Evolutionary conservation across 2,113 vertebrate species (phyloP), one percentile per base, ranked within the genome.

Genomic region (Arenaria interpres): DNA sequence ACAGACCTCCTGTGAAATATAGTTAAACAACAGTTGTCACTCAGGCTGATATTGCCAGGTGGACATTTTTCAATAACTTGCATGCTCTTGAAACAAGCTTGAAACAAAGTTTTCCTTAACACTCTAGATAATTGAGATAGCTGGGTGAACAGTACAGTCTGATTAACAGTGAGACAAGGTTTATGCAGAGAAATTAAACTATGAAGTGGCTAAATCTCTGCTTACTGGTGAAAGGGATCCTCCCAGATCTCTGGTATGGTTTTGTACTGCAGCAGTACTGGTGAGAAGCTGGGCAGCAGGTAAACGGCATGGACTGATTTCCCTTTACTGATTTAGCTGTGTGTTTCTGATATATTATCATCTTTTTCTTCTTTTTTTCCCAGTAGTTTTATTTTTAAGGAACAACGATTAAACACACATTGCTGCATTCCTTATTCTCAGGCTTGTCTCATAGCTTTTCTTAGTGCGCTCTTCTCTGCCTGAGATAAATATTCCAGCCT

Each of bases 1-100:
- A 94, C 62, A 95, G 45, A 19, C 82, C 85, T 97, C 73, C 69
- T 92, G 90, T 96, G 96, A 97, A 95, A 85, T 81, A 88, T 12
- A 35, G 37, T 92, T 92, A 94, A 90, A 93, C 33, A 97, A 43
- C 86, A 96, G 12, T 93, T 97, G 73, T 66, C 12, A 9, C n/a
- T 92, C 63, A 66, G 85, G 62, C 74, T 53, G 25, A 96, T 95
- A 93, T 86, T 87, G 80, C 85, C 57, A 77, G 30, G 75, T 91
- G 88, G 87, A 88, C 82, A 85, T 16, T 14, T 91, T 91, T 89
- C 62, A 95, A 67, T 83, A 90, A 88, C 41, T 89, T 48, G 9
- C 32, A 67, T 78, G 30, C 13, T 79, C 79, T 95, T 91, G 25
- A 71, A 82, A 75, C 25, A 57, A 66, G 45, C n/a, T n/a, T 35